Base-by-base conservation (phyloP, 2,113 vertebrate genomes). In the Lycocorax pyrrhopterus region DNA sequence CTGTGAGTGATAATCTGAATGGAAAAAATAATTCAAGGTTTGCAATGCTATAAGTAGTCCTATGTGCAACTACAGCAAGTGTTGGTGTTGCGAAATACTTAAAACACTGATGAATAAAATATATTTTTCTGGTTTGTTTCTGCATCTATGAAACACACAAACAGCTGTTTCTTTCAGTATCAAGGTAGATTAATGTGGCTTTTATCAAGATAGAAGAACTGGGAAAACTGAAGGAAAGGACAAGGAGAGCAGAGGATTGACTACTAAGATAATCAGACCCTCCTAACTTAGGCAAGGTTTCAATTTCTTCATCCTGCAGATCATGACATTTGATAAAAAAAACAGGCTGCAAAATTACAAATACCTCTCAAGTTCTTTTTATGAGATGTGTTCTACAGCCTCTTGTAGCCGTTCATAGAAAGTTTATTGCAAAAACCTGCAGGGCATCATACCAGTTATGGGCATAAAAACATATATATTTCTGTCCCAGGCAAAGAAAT, bases 211-310 rank as follows among this genome's bases (percentile, higher is more conserved):
- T 1, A 68, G 22, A 84, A 78, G 32, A 37, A 73, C 4, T 23
- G 6, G 3, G 2, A n/a, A 71, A 84, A 68, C 8, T n/a, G 43
- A 10, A 73, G 26, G 27, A 56, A 91, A 82, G 10, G 37, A 67
- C 16, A 71, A 59, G 19, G 7, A 84, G 9, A 75, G 5, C 17
- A 47, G 33, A 55, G 15, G 19, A 72, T 5, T 94, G 29, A 43
- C 8, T 53, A 26, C 22, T 35, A 35, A 1, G 0, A 7, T 51
- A 74, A 58, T 14, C 3, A 67, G 12, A 16, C 6, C 4, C 4
- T 74, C 23, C 35, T 23, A 62, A 12, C 5, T 64, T 71, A 41
- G 5, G 17, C 14, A 46, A 59, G 2, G 5, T 89, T 89, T 63
- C 25, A 58, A 26, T 63, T 67, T 52, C 33, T 59, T 46, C 25